Percentiles rank a stretch among this genome's conserved stretches.
phyloP scores from a whole-genome alignment of 2,797 vertebrate genomes.

The Neosalanx taihuensis region DNA sequence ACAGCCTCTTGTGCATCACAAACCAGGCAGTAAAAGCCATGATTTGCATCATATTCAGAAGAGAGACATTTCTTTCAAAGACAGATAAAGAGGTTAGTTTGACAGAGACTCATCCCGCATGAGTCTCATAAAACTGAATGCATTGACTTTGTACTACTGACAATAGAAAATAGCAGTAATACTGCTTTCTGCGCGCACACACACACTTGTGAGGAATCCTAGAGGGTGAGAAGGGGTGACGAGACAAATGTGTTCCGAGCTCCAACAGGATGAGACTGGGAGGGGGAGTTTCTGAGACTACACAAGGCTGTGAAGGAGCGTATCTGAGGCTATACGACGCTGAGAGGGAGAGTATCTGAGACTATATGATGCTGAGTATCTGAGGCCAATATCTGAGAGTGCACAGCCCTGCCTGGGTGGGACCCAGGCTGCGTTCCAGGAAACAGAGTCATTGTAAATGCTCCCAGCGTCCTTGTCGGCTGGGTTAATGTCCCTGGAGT shows the following conservation, averaged over 20 bases:
- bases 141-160: conserved; percentile 52
- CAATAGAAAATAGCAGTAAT: conserved; percentile 22
- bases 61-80: conserved; percentile 52
- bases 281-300: conserved; percentile 33
- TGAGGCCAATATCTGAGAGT: not conserved
- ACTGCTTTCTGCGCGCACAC: conserved; percentile 12
- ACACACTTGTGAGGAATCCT: conserved; percentile 19
- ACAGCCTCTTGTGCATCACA: not conserved
- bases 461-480: conserved; percentile 49
- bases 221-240: conserved; percentile 49
- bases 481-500: conserved; percentile 57
- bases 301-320: not conserved
- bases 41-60: conserved; percentile 56
- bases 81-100: conserved; percentile 54
- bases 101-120: conserved; percentile 39
- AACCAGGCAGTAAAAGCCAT: conserved; percentile 19
- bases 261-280: conserved; percentile 48
- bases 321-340: too few species aligned
- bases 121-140: not conserved
- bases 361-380: too few species aligned
- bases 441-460: conserved; percentile 37
- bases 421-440: conserved; percentile 18
- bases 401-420: not conserved
- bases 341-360: not conserved
- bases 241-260: conserved; percentile 56